Conservation (phyloP, 2,113 vertebrate species). For the Cyphomyrus discorhynchus region DNA sequence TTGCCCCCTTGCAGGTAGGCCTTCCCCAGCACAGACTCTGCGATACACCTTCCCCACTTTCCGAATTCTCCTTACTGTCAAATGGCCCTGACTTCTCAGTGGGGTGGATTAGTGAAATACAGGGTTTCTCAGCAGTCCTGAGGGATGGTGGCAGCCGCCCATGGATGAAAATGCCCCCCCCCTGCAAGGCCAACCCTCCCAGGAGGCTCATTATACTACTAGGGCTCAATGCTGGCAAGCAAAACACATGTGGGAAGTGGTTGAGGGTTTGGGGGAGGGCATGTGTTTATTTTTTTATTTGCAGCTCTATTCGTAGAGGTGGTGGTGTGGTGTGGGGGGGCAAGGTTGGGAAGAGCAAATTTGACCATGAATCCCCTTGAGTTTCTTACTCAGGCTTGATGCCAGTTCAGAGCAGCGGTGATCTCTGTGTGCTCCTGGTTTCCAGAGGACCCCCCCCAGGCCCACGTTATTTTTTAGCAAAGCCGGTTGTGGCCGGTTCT, state of each 20-base stretch:
- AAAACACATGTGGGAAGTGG: constrained; percentile 1
- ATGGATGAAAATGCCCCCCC: not conserved
- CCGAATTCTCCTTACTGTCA: constrained; percentile 42
- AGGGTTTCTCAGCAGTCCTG: constrained; percentile 20
- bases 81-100: constrained; percentile 44
- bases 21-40: constrained; percentile 30
- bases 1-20: not conserved
- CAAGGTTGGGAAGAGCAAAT: not conserved
- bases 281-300: not conserved
- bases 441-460: not conserved
- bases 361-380: not conserved
- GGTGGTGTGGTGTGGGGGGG: not conserved
- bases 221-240: not conserved
- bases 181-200: not conserved
- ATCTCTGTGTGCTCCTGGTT: not conserved
- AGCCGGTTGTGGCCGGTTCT: no score
- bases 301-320: not conserved
- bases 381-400: not conserved
- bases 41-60: constrained; percentile 34
- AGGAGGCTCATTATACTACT: constrained; percentile 19
- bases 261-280: not conserved
- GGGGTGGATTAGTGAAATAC: constrained; percentile 25
- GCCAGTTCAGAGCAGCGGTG: not conserved
- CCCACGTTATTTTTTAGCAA: not conserved
- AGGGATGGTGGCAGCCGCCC: not conserved